Evolutionary conservation across 1,140 invertebrate species (phyloP), one percentile per base, ranked within the genome.

Genomic region (Scaptomyza montana): DNA sequence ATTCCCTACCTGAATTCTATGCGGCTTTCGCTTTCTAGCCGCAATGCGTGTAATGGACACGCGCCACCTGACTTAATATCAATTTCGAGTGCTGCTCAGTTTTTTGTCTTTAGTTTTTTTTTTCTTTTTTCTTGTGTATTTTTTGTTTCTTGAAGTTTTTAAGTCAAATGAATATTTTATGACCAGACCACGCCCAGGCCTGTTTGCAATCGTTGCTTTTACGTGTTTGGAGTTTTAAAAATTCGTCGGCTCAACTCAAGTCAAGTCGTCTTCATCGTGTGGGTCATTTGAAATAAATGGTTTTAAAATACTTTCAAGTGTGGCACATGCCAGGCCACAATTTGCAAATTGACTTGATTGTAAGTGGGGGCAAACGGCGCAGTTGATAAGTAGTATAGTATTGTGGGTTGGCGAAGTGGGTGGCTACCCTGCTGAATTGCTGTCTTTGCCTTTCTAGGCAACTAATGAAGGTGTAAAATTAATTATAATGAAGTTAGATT

Each of bases 101-200:
- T 50, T 41, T 33, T 50, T 51, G 46, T 41, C 49, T 59, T 41
- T 41, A 21, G 43, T 60, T 46, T 47, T 19, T 45, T 67, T 39
- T 13, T 16, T 33, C n/a, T 51, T 30, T 30, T 30, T 30, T 30
- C 5, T 30, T 30, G 28, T 3, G 28, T 61, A 54, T 63, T 61
- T 72, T 64, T 50, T 73, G 63, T 82, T 72, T 77, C 67, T 71
- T 49, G 54, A 61, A 86, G 77, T 79, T 90, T 89, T 90, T 73
- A 86, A 89, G 80, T 76, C 76, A 73, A 89, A 85, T 89, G 86
- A 86, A 89, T 89, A 90, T 89, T 89, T 89, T 89, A 89, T 89
- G 78, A 82, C 51, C 72, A 60, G 39, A 16, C 10, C 36, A 10
- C 13, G 21, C 33, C 19, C 36, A 12, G 47, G 36, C 36, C 57